Base-by-base conservation (phyloP, 64 coral and sea anemone genomes). In the Dendrophyllia cribrosa region DNA sequence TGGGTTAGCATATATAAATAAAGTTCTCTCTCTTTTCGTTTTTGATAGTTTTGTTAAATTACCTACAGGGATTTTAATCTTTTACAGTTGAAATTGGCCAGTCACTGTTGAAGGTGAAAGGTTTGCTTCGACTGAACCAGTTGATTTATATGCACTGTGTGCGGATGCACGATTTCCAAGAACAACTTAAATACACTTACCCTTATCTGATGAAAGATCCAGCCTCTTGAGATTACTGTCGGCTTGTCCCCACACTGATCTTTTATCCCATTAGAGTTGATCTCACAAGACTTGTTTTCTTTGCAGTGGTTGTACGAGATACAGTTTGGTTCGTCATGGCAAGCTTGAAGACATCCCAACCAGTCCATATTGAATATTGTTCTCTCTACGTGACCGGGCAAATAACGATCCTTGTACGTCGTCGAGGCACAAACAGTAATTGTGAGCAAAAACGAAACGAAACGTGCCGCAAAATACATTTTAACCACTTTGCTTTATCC, bases 141-240 rank as follows among this genome's bases (percentile, higher is more conserved):
- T 2, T 34, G 34, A 56, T 12, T 7, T 56, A 56, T 12, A 56
- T 56, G 53, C 7, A 56, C 53, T 56, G 17, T 2, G 61, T 64
- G 14, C 55, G 55, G 7, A 7, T 5, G 5, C 4, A 64, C 13
- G 5, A 64, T 64, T 72, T 14, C 25, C 5, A 72, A 72, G 14
- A 44, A 44, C 8, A 3, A 50, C 65, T 20, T 19, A 8, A 83
- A 7, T 13, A 48, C 45, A 1, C 80, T 84, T 51, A 84, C 80
- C 45, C 80, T 84, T 68, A 84, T 67, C 61, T 84, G 61, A 23
- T 84, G 80, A 19, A 67, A 84, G 3, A 51, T 67, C 80, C 80
- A 84, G 10, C 20, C 80, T 51, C 16, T 24, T 69, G 62, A 84
- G 19, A 15, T 5, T 3, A 84, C 64, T 6, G 44, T 51, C 20